These are phyloP conservation scores for Charina bottae DNA, from an alignment of 2,113 vertebrate species.

Conservation along the genomic window DNA sequence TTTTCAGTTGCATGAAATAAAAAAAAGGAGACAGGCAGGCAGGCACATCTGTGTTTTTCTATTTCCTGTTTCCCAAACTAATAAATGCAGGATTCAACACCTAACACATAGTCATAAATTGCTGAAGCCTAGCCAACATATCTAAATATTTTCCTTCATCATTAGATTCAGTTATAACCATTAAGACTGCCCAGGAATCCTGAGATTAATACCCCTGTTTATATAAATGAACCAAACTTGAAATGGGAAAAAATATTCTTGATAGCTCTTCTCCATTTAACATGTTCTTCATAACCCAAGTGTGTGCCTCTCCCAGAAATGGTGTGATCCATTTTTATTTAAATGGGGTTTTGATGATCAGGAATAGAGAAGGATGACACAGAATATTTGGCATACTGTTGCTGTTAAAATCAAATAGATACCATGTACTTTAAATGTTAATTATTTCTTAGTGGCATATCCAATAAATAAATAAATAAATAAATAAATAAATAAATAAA, in stretches of 20 bases:
- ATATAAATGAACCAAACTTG: background rate
- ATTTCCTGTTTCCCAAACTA: background rate
- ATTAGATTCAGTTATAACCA: background rate
- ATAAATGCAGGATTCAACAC: background rate
- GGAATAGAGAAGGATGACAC: background rate
- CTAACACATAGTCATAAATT: background rate
- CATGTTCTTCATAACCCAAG: background rate
- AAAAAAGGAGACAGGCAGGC: background rate
- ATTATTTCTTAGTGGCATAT: constrained; percentile 21
- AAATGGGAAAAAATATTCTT: background rate
- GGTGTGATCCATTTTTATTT: background rate
- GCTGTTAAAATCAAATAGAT: background rate
- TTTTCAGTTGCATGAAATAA: background rate
- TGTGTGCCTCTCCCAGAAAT: background rate
- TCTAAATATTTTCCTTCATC: background rate
- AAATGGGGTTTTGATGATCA: background rate
- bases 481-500: constrained; percentile 33
- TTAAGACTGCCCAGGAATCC: background rate
- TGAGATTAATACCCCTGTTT: background rate
- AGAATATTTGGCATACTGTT: constrained; percentile 13
- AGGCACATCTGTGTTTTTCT: background rate
- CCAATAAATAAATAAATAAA: constrained; percentile 35
- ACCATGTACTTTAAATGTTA: constrained; percentile 12
- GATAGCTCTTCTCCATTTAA: background rate
- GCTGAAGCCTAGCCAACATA: background rate